Percentiles rank a stretch among this genome's conserved stretches.
These are phyloP conservation scores for Meiosimyza decipiens DNA, from an alignment of 2,888 invertebrate species.

Conservation along the genomic window DNA sequence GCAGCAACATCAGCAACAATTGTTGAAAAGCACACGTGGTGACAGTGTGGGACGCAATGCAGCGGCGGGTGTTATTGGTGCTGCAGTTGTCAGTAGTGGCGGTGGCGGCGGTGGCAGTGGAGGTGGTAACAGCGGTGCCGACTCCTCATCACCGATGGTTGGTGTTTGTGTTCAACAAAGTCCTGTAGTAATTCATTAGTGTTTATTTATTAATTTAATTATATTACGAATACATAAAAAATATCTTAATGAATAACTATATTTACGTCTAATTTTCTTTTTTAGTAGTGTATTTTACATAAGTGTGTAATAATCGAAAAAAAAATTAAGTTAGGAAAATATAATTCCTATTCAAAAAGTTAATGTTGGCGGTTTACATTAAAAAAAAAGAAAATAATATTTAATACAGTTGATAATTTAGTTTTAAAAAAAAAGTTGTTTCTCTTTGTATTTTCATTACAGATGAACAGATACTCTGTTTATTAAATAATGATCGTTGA, in stretches of 20 bases:
- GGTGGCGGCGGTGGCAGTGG: slow-evolving; percentile 43
- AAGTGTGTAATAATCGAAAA: slow-evolving; percentile 19
- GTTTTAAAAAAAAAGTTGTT: background rate
- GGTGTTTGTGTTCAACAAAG: slow-evolving; percentile 92
- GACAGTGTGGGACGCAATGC: slow-evolving; percentile 39
- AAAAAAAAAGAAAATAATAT: background rate
- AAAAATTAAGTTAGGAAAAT: slow-evolving; percentile 31
- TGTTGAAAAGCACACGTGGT: slow-evolving; percentile 37
- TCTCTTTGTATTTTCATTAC: too few species aligned
- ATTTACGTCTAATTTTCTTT: slow-evolving; percentile 9
- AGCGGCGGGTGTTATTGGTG: slow-evolving; percentile 22
- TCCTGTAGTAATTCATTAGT: slow-evolving; percentile 87
- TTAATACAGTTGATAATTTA: background rate
- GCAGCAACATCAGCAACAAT: slow-evolving; percentile 49
- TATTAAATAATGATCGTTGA: too few species aligned
- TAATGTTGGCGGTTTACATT: slow-evolving; percentile 19
- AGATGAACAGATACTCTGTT: too few species aligned
- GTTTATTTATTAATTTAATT: slow-evolving; percentile 40
- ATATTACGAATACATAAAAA: slow-evolving; percentile 24
- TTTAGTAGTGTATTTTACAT: slow-evolving; percentile 28
- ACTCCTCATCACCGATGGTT: slow-evolving; percentile 84
- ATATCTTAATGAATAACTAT: slow-evolving; percentile 15
- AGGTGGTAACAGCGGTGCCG: slow-evolving; percentile 49
- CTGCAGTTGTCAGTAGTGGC: slow-evolving; percentile 15
- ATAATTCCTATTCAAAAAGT: slow-evolving; percentile 33